Evolutionary conservation across 1,140 invertebrate species (phyloP), one percentile per base, ranked within the genome.

Genomic region (Pachypeltis micranthus): DNA sequence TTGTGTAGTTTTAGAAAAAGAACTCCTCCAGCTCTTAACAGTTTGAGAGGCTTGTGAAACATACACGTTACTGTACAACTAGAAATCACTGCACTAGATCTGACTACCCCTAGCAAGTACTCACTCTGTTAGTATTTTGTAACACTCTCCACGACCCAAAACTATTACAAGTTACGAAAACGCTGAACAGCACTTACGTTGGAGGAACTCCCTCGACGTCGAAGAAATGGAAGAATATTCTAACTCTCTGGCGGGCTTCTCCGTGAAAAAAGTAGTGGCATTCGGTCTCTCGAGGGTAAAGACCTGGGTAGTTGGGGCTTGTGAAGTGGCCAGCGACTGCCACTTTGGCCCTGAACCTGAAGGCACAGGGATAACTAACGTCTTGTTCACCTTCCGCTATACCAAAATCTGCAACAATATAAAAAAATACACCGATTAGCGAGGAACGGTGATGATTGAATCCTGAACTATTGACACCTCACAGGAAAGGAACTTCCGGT

Each of bases 201-300:
- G 89, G 90, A 70, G 84, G 77, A 51, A 93, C 86, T 63, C 92
- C 92, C 76, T 95, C 92, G 10, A 95, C 85, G 73, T 94, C 91
- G 72, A 96, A 95, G 74, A 87, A 90, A 25, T 84, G 83, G 71
- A 96, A 96, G 68, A 87, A 85, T 54, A 96, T 81, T 68, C 86
- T 85, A 47, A 96, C 85, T 67, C 85, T 84, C 71, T 96, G 90
- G 59, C 84, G 84, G 51, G 78, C 77, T 19, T 81, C 80, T 16
- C 91, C 93, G 71, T 92, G 83, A 74, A 97, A 96, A 73, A 92
- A 91, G 73, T 95, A 97, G 77, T 96, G 88, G 72, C 93, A 96
- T 72, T 93, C 90, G 0, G 92, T 91, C 72, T 93, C 86, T 65
- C 91, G 78, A 0, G 93, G 91, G 76, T 96, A 96, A 29, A 84